These are phyloP conservation scores for Masticophis lateralis DNA, from an alignment of 2,797 vertebrate genomes.

Conservation along the genomic window DNA sequence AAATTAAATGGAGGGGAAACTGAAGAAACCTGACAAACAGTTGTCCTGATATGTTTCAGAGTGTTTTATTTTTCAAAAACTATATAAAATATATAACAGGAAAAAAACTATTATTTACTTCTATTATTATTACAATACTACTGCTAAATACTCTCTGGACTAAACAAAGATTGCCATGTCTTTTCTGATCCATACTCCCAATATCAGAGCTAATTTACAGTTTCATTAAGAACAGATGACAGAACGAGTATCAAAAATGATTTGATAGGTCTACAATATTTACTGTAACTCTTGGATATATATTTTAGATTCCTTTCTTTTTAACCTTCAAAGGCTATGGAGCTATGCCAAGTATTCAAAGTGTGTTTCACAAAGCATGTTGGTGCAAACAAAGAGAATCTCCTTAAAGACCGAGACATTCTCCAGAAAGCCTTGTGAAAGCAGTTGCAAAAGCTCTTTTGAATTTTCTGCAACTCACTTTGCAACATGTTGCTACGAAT, in stretches of 20 bases:
- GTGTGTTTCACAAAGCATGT: neutral
- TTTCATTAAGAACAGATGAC: neutral
- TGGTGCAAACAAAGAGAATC: neutral
- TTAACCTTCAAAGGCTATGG: neutral
- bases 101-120: neutral
- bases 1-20: neutral
- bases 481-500: neutral
- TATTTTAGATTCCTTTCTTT: neutral
- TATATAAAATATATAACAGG: neutral
- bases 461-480: neutral
- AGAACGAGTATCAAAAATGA: neutral
- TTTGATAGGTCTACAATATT: neutral
- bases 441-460: neutral
- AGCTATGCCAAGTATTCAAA: neutral
- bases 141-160: neutral
- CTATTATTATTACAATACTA: neutral
- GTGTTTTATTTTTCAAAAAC: neutral
- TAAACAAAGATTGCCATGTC: neutral
- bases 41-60: neutral
- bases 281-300: neutral
- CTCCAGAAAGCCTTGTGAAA: neutral
- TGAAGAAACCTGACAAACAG: neutral
- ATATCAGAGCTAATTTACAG: neutral
- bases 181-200: neutral
- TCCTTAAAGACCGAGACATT: neutral